Conservation (phyloP, 1,140 invertebrate genomes). For the Metopolophium dirhodum region DNA sequence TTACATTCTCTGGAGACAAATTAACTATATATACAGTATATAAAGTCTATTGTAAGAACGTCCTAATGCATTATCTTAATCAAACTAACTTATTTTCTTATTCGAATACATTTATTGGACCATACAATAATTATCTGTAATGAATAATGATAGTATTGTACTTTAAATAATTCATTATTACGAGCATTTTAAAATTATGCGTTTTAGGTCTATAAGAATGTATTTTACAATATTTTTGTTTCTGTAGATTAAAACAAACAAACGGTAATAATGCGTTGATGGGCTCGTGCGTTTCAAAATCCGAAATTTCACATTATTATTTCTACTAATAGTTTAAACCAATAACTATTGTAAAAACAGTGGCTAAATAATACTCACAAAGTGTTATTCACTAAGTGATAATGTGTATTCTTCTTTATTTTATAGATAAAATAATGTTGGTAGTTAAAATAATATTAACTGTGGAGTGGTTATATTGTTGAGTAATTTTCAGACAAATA, state of each 20-base stretch:
- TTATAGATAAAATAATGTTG: neutral
- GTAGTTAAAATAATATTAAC: neutral
- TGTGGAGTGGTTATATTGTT: neutral
- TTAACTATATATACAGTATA: neutral
- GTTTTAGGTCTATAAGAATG: neutral
- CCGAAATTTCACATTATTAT: neutral
- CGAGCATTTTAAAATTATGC: neutral
- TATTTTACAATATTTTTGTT: neutral
- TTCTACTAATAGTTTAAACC: neutral
- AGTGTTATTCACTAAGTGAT: neutral
- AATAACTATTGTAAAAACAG: neutral
- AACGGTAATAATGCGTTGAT: neutral
- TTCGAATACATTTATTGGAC: neutral
- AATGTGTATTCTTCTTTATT: neutral
- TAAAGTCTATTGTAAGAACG: neutral
- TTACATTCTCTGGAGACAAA: neutral
- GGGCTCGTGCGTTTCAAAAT: neutral
- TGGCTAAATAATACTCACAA: neutral
- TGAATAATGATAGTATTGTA: neutral
- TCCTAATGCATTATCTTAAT: neutral
- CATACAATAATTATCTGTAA: neutral
- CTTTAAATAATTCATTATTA: neutral
- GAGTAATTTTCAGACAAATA: neutral
- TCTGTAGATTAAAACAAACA: neutral
- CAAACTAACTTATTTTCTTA: neutral